These are phyloP conservation scores for Hyperoplus immaculatus DNA, from an alignment of 2,797 vertebrate species.

Conservation along the genomic window DNA sequence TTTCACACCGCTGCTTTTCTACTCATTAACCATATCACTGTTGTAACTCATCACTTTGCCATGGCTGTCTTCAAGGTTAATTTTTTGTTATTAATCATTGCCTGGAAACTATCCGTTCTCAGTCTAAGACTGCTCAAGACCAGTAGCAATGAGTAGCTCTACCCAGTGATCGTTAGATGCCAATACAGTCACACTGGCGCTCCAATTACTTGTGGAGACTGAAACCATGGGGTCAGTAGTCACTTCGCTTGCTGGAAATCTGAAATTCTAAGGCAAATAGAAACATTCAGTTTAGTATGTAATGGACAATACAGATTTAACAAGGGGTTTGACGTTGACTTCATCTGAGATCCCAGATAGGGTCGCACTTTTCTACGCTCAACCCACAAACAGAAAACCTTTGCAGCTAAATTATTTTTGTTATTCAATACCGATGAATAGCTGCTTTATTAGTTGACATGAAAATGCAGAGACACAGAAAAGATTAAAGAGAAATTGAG, in stretches of 20 bases:
- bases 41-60: slow-evolving; percentile 53
- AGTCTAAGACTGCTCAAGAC: slow-evolving; percentile 63
- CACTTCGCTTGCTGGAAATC: slow-evolving; percentile 18
- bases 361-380: neutral
- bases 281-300: too few species aligned
- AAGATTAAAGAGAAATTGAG: slow-evolving; percentile 2
- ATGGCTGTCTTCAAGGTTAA: slow-evolving; percentile 36
- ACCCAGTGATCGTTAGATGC: slow-evolving; percentile 12
- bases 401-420: neutral
- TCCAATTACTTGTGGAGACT: slow-evolving; percentile 30
- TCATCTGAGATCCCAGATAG: slow-evolving; percentile 1
- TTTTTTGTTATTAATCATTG: slow-evolving; percentile 63
- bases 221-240: slow-evolving; percentile 24
- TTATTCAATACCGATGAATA: slow-evolving; percentile 9
- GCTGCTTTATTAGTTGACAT: slow-evolving; percentile 17
- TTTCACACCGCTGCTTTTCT: slow-evolving; percentile 40
- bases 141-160: slow-evolving; percentile 31
- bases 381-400: neutral
- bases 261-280: neutral
- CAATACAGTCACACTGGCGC: slow-evolving; percentile 30
- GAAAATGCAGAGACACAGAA: slow-evolving; percentile 11
- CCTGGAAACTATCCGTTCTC: slow-evolving; percentile 62
- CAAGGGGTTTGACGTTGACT: too few species aligned
- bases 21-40: slow-evolving; percentile 57
- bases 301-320: too few species aligned